Evolutionary conservation across 1,140 invertebrate genomes (phyloP), one percentile per base, ranked within the genome.

Genomic region (Leptinotarsa undecemlineata): DNA sequence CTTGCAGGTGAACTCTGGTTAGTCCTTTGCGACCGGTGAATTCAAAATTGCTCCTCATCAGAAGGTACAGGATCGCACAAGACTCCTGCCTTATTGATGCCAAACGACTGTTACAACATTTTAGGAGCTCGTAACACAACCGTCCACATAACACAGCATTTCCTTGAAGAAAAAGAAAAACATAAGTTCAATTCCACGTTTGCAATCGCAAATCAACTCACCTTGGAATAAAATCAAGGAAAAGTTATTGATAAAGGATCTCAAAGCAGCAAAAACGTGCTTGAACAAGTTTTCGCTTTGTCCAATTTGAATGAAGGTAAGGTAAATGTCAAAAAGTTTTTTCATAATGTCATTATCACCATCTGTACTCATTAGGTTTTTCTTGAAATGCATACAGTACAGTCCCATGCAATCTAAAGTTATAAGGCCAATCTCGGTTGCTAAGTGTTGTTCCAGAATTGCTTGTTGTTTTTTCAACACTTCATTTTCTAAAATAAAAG

Each of bases 31-130:
- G 89, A 63, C 90, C 89, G 21, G 92, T 94, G 81, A 95, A 95
- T 82, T 97, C 95, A 87, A 96, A 97, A 86, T 97, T 98, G 81
- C 93, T 94, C 75, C 95, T 89, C 95, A 98, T 96, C 21, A 98
- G 87, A 51, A 97, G 86, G 86, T 98, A 98, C 1, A 98, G 87
- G 11, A 96, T 90, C 71, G 95, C 95, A 81, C 95, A 96, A 1
- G 95, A 94, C 85, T 97, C 95, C 80, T 96, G 93, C 47, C 96
- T 89, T 48, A 95, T 90, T 66, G 90, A 91, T 73, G 91, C 90
- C 74, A 95, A 86, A 68, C 93, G 90, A 84, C 93, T 94, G 81
- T 93, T 94, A 82, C 94, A 95, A 79, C 93, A 93, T 79, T 90
- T 90, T 15, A 96, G 86, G 72, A 95, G 87, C 81, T 95, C 92